A percentile compares a stretch with the other conserved stretches of the same genome.
These are phyloP conservation scores for Sminthurides bifidus DNA, from an alignment of 1,140 invertebrate genomes.

Conservation along the genomic window DNA sequence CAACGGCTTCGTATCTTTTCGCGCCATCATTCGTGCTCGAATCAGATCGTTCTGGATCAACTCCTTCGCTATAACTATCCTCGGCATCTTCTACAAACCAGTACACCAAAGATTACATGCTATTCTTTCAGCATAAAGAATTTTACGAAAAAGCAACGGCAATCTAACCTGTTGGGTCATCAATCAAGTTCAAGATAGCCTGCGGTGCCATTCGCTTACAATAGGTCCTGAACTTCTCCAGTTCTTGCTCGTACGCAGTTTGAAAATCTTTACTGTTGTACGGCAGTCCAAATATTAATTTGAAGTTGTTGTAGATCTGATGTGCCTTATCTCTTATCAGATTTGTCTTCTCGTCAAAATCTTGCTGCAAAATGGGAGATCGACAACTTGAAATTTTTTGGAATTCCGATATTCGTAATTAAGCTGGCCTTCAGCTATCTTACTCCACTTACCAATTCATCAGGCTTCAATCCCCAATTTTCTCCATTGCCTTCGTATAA, in stretches of 20 bases:
- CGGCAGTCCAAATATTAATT: constrained; percentile 18
- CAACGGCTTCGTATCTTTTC: too few species aligned
- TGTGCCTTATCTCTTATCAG: constrained; percentile 20
- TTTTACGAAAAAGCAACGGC: too few species aligned
- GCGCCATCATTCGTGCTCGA: too few species aligned
- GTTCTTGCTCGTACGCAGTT: constrained; percentile 16
- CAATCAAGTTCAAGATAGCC: not conserved
- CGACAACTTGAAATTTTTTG: not conserved
- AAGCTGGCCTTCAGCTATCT: not conserved
- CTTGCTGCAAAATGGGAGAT: constrained; percentile 4
- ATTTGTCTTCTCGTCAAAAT: constrained; percentile 21
- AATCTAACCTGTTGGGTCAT: constrained; percentile 1
- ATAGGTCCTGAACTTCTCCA: constrained; percentile 18
- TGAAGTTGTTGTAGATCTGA: constrained; percentile 23
- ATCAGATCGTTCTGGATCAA: too few species aligned
- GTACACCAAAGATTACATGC: too few species aligned
- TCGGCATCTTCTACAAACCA: too few species aligned
- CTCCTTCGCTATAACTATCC: too few species aligned
- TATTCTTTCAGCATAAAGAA: too few species aligned
- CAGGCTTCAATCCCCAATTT: constrained; percentile 54
- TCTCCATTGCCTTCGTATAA: constrained; percentile 61
- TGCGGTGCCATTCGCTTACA: not conserved
- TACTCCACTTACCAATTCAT: constrained; percentile 37
- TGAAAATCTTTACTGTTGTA: constrained; percentile 15
- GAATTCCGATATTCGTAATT: not conserved